Evolutionary conservation across 2,888 invertebrate species (phyloP).

Genomic region (Salticus scenicus): DNA sequence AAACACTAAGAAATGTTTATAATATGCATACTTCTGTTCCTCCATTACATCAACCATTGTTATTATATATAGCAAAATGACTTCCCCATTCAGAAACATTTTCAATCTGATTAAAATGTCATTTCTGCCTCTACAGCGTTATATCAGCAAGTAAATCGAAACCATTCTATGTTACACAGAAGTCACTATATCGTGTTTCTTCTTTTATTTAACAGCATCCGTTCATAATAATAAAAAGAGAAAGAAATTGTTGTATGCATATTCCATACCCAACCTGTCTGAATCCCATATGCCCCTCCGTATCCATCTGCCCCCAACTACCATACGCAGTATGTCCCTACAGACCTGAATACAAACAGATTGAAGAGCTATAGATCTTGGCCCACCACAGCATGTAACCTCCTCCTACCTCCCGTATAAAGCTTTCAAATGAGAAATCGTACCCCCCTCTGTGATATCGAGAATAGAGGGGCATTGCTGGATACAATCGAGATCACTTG

Average conservation of each 20-base stretch:
- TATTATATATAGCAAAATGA: no score
- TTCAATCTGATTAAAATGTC: background rate
- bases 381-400: conserved; percentile 47
- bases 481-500: conserved; percentile 7
- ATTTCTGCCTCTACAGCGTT: background rate
- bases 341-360: conserved; percentile 43
- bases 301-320: conserved; percentile 42
- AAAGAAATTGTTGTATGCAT: conserved; percentile 1
- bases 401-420: background rate
- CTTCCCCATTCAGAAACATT: no score
- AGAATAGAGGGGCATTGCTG: background rate
- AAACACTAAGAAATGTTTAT: no score
- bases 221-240: conserved; percentile 16
- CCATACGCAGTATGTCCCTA: conserved; percentile 13
- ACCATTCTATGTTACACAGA: background rate
- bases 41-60: no score
- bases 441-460: background rate
- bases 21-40: no score
- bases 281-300: conserved; percentile 51
- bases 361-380: conserved; percentile 59
- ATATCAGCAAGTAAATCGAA: conserved; percentile 10
- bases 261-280: conserved; percentile 26
- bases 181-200: conserved; percentile 22
- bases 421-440: background rate
- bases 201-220: background rate